A percentile compares a stretch with the other conserved stretches of the same genome.
Conservation (phyloP, 2,113 vertebrate species). For the Electrona antarctica region DNA sequence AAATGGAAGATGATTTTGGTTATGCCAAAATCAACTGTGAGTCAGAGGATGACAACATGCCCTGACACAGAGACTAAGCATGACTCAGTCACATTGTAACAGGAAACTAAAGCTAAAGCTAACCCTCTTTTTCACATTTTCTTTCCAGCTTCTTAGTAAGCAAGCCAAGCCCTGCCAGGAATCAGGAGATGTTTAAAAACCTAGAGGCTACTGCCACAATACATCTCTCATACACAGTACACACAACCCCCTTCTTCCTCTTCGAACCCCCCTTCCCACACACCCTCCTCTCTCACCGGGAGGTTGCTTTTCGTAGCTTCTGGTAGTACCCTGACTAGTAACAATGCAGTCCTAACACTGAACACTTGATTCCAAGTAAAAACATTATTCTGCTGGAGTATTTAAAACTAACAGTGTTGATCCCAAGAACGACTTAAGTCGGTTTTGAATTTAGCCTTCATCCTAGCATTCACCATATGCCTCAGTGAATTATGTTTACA, state of each 20-base stretch:
- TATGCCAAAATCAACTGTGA: constrained; percentile 25
- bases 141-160: constrained; percentile 47
- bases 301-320: constrained; percentile 65
- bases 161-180: constrained; percentile 50
- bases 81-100: constrained; percentile 60
- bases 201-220: constrained; percentile 43
- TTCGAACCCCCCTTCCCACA: constrained; percentile 30
- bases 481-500: neutral
- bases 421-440: constrained; percentile 27
- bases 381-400: neutral
- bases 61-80: constrained; percentile 39
- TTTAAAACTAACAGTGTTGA: constrained; percentile 25
- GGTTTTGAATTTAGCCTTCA: constrained; percentile 12
- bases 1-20: too few species aligned
- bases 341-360: constrained; percentile 60
- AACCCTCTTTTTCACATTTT: constrained; percentile 34
- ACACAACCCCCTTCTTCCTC: constrained; percentile 61
- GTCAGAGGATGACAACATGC: constrained; percentile 44
- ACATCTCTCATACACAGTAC: constrained; percentile 36
- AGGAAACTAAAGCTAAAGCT: constrained; percentile 50
- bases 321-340: constrained; percentile 61
- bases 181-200: constrained; percentile 46
- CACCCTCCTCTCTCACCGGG: constrained; percentile 61
- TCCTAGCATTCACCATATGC: neutral
- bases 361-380: constrained; percentile 28